Percentiles rank a stretch among this genome's conserved stretches.
Conservation (phyloP, 2,888 invertebrate genomes). For the Merodon equestris region DNA sequence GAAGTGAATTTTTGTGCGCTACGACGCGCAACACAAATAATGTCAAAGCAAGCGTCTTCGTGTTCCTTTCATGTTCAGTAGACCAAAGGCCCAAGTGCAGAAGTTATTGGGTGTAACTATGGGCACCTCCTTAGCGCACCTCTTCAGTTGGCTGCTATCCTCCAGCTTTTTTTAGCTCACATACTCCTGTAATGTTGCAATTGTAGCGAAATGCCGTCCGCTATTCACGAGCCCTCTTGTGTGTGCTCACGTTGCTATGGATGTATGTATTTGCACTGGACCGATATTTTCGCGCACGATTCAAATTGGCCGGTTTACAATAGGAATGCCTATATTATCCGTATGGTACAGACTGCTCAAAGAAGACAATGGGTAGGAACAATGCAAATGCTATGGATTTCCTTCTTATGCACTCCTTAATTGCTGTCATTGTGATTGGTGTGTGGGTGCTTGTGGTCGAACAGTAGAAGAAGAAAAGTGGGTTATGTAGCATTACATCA, state of each 20-base stretch:
- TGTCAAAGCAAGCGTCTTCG: conserved; percentile 67
- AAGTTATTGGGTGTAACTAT: conserved; percentile 68
- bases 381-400: conserved; percentile 53
- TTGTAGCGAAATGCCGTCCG: conserved; percentile 35
- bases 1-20: conserved; percentile 37
- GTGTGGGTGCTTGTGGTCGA: conserved; percentile 39
- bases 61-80: conserved; percentile 67
- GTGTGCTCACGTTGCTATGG: conserved; percentile 32
- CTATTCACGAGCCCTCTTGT: too few species aligned
- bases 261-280: too few species aligned
- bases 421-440: conserved; percentile 58
- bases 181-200: conserved; percentile 14
- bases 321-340: too few species aligned
- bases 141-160: conserved; percentile 34
- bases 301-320: conserved; percentile 46
- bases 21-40: conserved; percentile 54
- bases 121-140: conserved; percentile 67
- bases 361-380: conserved; percentile 60
- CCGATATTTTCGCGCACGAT: conserved; percentile 36
- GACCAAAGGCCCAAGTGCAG: conserved; percentile 67
- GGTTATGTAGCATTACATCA: conserved; percentile 1
- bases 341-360: conserved; percentile 1
- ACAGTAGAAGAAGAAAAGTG: conserved; percentile 3
- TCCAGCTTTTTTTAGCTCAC: conserved; percentile 28
- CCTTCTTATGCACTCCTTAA: conserved; percentile 59